Evolutionary conservation across 30 jellyfish, hydroid and myxozoan species (phyloP), one percentile per base, ranked within the genome.

Genomic region (Aurelia sp.): DNA sequence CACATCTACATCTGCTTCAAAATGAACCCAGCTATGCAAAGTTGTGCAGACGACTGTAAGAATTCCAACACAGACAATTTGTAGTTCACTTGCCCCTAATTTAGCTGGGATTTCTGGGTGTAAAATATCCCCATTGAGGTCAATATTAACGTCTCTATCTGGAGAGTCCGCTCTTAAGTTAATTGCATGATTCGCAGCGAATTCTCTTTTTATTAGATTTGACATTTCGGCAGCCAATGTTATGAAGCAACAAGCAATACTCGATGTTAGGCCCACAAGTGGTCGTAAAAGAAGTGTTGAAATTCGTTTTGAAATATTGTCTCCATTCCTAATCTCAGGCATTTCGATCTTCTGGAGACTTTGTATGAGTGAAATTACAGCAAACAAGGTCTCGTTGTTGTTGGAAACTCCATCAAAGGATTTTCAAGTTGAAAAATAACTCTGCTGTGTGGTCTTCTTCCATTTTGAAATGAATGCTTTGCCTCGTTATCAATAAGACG

Each of bases 1-100:
- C 55, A 44, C 15, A 44, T 19, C 67, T 63, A n/a, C 21, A 69
- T 63, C 24, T 79, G 21, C 71, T 61, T 31, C 53, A 64, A 33
- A 63, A 60, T 63, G 81, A 33, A 64, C 7, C 89, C 89, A 79
- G 81, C 78, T 74, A 24, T 61, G 71, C n/a, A 62, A 31, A 7
- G 65, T 27, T 13, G 89, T 24, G 16, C 24, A 21, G 22, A 63
- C 33, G 66, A 79, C n/a, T 70, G 89, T 48, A 18, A 63, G 22
- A 79, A 79, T 2, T 12, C 70, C 80, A 30, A 65, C 35, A 16
- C 87, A 63, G 2, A 60, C 33, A 13, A 76, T 55, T 13, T 60
- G 76, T 51, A 55, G 67, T n/a, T 59, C 63, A 21, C 51, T 64
- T 64, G 41, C 41, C 19, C 41, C 75, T 1, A 44, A 4, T 21